phyloP scores from a whole-genome alignment of 1,140 invertebrate species.

The Lepidotrigona ventralis region DNA sequence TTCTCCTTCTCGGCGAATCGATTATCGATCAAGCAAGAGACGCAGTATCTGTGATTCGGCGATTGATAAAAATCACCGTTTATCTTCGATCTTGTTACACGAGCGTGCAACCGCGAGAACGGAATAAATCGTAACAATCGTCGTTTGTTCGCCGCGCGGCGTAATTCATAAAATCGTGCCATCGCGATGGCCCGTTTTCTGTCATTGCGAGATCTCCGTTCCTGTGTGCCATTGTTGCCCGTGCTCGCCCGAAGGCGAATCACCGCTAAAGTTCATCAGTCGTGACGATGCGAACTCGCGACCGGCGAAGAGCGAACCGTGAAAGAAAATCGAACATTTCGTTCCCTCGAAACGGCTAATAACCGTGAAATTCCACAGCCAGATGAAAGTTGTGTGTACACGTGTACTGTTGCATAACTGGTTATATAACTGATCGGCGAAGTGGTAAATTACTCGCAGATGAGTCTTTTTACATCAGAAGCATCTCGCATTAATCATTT shows the following conservation, averaged over 20 bases:
- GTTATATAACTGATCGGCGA: constrained; percentile 2
- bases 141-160: background rate
- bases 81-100: constrained; percentile 7
- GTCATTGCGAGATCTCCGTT: constrained; percentile 11
- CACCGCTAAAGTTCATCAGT: constrained; percentile 23
- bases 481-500: background rate
- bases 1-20: background rate
- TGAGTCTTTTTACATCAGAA: background rate
- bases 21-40: background rate
- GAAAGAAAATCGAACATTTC: background rate
- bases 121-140: background rate
- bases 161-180: constrained; percentile 24
- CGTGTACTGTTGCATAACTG: background rate
- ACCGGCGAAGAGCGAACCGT: background rate
- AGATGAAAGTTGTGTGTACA: background rate
- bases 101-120: background rate
- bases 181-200: constrained; percentile 27
- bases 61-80: background rate
- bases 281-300: background rate
- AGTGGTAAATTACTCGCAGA: background rate
- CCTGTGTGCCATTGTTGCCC: constrained; percentile 11
- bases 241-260: background rate
- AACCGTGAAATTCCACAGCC: background rate
- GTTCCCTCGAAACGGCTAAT: background rate
- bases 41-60: background rate